Conservation (phyloP, 2,888 invertebrate species). For the Liopterus haemorrhoidalis region DNA sequence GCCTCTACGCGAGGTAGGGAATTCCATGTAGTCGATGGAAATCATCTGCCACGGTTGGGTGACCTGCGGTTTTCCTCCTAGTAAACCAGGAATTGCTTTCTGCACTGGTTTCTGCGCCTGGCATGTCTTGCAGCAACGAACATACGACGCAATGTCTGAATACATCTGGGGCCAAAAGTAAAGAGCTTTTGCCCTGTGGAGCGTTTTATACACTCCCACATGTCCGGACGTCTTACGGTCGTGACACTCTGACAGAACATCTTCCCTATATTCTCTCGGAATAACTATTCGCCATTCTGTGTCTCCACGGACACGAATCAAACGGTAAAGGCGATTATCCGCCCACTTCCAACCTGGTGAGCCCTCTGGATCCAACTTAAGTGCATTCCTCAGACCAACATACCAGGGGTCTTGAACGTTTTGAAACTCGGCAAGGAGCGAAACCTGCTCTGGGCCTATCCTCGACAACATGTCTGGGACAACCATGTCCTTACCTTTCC, state of each 20-base stretch:
- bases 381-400: background rate
- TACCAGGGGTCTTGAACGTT: constrained; percentile 1
- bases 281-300: too few species aligned
- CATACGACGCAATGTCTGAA: constrained; percentile 7
- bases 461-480: constrained; percentile 12
- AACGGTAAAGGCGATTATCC: too few species aligned
- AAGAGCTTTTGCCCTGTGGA: constrained; percentile 4
- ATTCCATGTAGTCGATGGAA: constrained; percentile 2
- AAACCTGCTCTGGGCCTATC: background rate
- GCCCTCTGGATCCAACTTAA: background rate
- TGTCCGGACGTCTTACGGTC: background rate
- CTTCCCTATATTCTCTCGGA: too few species aligned
- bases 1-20: background rate
- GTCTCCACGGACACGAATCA: too few species aligned
- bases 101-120: constrained; percentile 11
- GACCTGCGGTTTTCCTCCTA: background rate
- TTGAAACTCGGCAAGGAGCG: background rate
- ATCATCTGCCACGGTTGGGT: too few species aligned
- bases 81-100: background rate
- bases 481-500: constrained; percentile 8
- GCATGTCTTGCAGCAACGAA: constrained; percentile 2
- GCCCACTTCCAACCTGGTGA: background rate
- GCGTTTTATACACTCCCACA: constrained; percentile 1
- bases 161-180: constrained; percentile 24
- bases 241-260: background rate